These are phyloP conservation scores for Typhlichthys eigenmanni DNA, from an alignment of 2,797 vertebrate genomes.

Conservation along the genomic window DNA sequence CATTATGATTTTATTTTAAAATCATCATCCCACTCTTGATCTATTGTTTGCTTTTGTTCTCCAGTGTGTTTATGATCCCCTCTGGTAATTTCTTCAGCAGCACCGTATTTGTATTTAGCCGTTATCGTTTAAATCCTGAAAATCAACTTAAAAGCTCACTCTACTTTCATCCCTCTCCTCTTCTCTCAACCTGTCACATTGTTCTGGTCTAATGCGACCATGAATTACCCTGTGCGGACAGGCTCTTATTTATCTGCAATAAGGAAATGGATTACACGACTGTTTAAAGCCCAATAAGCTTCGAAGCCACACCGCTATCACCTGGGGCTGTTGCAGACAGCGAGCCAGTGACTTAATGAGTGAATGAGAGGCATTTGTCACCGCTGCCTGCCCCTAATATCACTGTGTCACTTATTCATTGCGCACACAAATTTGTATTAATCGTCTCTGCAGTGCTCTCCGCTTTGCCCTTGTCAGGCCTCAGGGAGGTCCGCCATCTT, in stretches of 20 bases:
- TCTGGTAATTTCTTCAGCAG: too few relatives aligned
- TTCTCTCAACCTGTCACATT: conserved; percentile 18
- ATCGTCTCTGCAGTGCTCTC: conserved; percentile 23
- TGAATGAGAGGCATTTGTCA: conserved; percentile 77
- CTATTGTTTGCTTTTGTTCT: too few relatives aligned
- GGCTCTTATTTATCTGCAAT: conserved; percentile 69
- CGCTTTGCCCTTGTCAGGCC: conserved; percentile 42
- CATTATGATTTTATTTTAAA: too few relatives aligned
- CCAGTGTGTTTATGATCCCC: too few relatives aligned
- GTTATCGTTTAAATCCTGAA: too few relatives aligned
- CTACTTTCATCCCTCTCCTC: not conserved
- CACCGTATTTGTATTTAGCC: too few relatives aligned
- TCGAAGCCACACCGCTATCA: conserved; percentile 22
- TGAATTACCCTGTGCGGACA: conserved; percentile 58
- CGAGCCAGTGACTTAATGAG: conserved; percentile 66
- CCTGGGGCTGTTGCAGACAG: conserved; percentile 40
- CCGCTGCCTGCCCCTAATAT: conserved; percentile 60
- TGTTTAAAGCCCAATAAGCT: conserved; percentile 72
- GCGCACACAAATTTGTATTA: conserved; percentile 58
- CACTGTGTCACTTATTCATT: conserved; percentile 75
- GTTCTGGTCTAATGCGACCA: conserved; percentile 52
- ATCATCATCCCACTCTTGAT: too few relatives aligned
- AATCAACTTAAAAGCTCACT: too few relatives aligned
- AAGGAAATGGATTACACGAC: conserved; percentile 69
- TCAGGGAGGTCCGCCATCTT: conserved; percentile 36